Base-by-base conservation (phyloP, 1,140 invertebrate species). In the Frieseomelitta varia region DNA sequence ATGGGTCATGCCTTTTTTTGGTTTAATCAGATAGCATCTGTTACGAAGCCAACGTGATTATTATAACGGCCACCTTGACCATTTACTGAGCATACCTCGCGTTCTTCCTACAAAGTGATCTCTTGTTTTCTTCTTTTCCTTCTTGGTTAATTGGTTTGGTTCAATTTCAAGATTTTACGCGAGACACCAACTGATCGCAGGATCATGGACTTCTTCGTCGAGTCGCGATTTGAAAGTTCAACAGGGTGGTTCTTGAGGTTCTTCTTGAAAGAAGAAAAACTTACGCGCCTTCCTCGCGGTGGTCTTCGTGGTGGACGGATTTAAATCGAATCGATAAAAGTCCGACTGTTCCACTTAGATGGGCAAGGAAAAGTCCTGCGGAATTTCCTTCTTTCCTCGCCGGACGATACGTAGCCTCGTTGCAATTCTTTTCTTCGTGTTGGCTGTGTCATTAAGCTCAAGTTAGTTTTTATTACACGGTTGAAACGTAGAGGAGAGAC, bases 301-400 rank as follows among this genome's bases (percentile, higher is more conserved):
- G 87, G 84, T 82, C 79, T 88, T 74, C 27, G 78, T 58, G 73
- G 53, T 58, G 73, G 53, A 78, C 69, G 80, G 79, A 88, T 89
- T 88, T 65, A 80, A 88, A 89, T 86, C 84, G 78, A 77, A 89
- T 89, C 88, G 87, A 89, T 88, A 81, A 82, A 67, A 76, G 71
- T 72, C 72, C 67, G 80, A 81, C 84, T 80, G 79, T 83, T 81
- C 77, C 63, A 86, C 68, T 88, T 74, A 34, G 58, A n/a, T 63
- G 12, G 63, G 15, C 63, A 15, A 74, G 69, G 73, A 78, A 86
- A 88, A 86, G 86, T 86, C 77, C 79, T 56, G 56, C 58, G 83
- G 83, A 80, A 84, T 84, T 74, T 79, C 53, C 53, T 80, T 51
- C 47, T 1, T 51, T 6, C 51, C 27, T 58, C 21, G 10, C 4